These are phyloP conservation scores for Alloplasta piceator DNA, from an alignment of 2,888 invertebrate genomes.

Conservation along the genomic window DNA sequence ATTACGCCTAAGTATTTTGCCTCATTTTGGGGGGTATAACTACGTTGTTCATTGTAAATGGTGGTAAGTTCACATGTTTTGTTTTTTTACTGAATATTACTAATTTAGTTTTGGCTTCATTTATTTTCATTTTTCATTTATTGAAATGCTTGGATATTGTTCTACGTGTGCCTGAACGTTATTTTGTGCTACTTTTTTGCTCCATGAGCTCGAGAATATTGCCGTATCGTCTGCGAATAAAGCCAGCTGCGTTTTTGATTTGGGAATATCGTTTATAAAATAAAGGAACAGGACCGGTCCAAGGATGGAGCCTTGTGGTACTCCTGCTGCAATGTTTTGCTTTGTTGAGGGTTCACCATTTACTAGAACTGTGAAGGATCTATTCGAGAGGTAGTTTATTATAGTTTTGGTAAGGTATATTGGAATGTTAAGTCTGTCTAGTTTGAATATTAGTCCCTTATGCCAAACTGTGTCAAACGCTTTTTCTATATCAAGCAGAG, in stretches of 20 bases:
- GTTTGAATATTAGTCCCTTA: conserved; percentile 22
- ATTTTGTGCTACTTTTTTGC: conserved; percentile 2
- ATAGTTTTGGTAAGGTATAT: conserved; percentile 45
- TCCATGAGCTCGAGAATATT: conserved; percentile 22
- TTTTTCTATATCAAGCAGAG: too few species aligned
- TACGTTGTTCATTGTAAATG: conserved; percentile 9
- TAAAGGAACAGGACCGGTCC: conserved; percentile 58
- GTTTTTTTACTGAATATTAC: conserved; percentile 54
- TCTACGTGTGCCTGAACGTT: not conserved
- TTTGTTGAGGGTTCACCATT: conserved; percentile 29
- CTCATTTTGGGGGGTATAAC: conserved; percentile 7
- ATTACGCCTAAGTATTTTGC: conserved; percentile 39
- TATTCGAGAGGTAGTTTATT: conserved; percentile 51
- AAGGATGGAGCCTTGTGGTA: too few species aligned
- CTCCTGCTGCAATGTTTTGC: conserved; percentile 57
- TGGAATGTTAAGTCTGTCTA: conserved; percentile 42
- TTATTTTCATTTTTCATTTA: conserved; percentile 59
- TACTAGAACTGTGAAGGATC: conserved; percentile 50
- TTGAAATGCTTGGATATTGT: conserved; percentile 41
- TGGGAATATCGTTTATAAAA: conserved; percentile 64
- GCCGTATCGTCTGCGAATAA: conserved; percentile 56
- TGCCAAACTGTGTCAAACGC: too few species aligned
- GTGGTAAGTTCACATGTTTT: conserved; percentile 3
- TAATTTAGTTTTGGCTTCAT: conserved; percentile 61
- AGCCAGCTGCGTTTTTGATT: conserved; percentile 20